Percentiles rank a stretch among this genome's conserved stretches.
phyloP scores from a whole-genome alignment of 2,797 vertebrate genomes.

The Leptoclinus maculatus region DNA sequence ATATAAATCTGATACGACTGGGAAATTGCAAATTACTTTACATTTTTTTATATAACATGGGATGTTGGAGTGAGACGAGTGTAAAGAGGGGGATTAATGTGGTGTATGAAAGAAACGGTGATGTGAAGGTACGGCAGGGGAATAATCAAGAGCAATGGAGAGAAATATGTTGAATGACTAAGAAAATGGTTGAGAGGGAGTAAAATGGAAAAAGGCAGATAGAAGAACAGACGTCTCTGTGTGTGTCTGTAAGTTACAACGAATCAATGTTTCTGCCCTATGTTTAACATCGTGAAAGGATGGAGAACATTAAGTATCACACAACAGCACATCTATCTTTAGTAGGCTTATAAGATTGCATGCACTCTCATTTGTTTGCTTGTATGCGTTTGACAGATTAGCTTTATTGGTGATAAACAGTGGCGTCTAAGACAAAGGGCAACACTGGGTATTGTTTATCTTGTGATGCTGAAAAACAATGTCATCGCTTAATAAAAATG shows the following conservation, averaged over 20 bases:
- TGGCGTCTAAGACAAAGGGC: constrained; percentile 13
- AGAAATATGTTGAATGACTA: constrained; percentile 20
- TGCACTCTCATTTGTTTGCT: constrained; percentile 29
- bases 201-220: constrained; percentile 8
- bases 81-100: constrained; percentile 4
- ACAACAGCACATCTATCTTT: constrained; percentile 49
- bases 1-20: not conserved
- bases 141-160: constrained; percentile 41
- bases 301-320: constrained; percentile 33
- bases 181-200: constrained; percentile 10
- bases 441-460: constrained; percentile 6
- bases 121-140: not conserved
- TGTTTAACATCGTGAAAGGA: constrained; percentile 32
- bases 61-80: constrained; percentile 9
- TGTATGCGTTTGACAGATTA: constrained; percentile 26
- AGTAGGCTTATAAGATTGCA: constrained; percentile 17
- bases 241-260: not conserved
- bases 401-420: constrained; percentile 15
- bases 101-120: not conserved
- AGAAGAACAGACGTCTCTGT: not conserved
- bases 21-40: constrained; percentile 1
- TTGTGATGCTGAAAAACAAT: constrained; percentile 3
- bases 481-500: constrained; percentile 11
- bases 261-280: constrained; percentile 30
- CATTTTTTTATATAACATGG: not conserved